These are phyloP conservation scores for Drosophila yakuba DNA, from an alignment of 1,140 invertebrate genomes.

Conservation along the genomic window DNA sequence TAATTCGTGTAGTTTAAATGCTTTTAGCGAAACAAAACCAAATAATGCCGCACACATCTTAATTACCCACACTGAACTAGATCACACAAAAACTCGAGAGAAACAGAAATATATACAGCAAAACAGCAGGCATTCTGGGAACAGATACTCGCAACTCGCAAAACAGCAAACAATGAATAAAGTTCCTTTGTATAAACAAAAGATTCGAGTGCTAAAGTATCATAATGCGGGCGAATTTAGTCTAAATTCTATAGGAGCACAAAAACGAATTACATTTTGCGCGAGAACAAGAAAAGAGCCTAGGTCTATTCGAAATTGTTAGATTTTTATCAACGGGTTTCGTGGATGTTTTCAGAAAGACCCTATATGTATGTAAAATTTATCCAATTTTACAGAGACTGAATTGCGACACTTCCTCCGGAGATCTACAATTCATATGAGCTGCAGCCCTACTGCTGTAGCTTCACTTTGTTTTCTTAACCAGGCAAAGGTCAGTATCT, in stretches of 20 bases:
- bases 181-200: conserved; percentile 27
- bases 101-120: not conserved
- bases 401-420: conserved; percentile 43
- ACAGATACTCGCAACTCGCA: not conserved
- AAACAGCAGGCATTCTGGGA: conserved; percentile 20
- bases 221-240: conserved; percentile 24
- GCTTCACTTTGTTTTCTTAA: not conserved
- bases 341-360: not conserved
- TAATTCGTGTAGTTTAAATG: conserved; percentile 5
- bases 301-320: conserved; percentile 1
- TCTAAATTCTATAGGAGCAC: too few relatives aligned
- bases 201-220: conserved; percentile 7
- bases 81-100: not conserved
- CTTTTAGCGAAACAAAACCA: not conserved
- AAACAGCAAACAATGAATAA: conserved; percentile 4
- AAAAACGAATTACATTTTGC: not conserved
- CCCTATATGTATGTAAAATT: conserved; percentile 1
- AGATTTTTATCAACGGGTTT: conserved; percentile 7
- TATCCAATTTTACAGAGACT: conserved; percentile 29
- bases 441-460: not conserved
- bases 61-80: conserved; percentile 8
- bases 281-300: not conserved
- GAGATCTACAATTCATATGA: conserved; percentile 45
- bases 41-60: conserved; percentile 1
- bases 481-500: conserved; percentile 22